Evolutionary conservation across 2,113 vertebrate genomes (phyloP).

Genomic region (Cinclus mexicanus): DNA sequence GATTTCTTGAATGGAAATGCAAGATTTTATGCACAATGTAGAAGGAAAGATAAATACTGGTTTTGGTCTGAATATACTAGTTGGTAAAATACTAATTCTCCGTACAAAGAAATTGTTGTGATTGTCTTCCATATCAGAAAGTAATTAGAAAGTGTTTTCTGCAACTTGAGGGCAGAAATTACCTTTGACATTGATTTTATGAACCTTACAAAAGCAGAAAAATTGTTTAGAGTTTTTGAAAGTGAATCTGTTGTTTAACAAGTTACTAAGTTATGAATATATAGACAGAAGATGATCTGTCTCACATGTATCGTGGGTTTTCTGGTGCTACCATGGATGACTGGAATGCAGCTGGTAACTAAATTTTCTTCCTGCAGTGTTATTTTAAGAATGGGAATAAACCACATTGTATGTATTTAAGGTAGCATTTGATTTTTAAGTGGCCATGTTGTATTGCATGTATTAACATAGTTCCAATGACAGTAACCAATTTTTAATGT

Average conservation of each 20-base stretch:
- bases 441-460: not conserved
- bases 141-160: not conserved
- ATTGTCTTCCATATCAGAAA: not conserved
- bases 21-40: not conserved
- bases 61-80: not conserved
- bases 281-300: not conserved
- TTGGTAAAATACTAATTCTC: not conserved
- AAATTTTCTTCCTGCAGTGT: not conserved
- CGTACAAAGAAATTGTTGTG: not conserved
- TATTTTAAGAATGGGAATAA: not conserved
- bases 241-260: not conserved
- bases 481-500: not conserved
- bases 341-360: not conserved
- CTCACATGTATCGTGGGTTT: not conserved
- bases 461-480: not conserved
- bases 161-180: not conserved
- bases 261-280: not conserved
- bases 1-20: not conserved
- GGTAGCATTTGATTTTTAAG: not conserved
- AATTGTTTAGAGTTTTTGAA: not conserved
- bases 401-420: not conserved
- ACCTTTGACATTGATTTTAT: not conserved
- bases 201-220: not conserved
- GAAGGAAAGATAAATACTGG: not conserved
- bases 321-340: not conserved